A percentile compares a stretch with the other conserved stretches of the same genome.
phyloP scores from a whole-genome alignment of 1,140 invertebrate species.

The Aphaenogaster ashmeadi region DNA sequence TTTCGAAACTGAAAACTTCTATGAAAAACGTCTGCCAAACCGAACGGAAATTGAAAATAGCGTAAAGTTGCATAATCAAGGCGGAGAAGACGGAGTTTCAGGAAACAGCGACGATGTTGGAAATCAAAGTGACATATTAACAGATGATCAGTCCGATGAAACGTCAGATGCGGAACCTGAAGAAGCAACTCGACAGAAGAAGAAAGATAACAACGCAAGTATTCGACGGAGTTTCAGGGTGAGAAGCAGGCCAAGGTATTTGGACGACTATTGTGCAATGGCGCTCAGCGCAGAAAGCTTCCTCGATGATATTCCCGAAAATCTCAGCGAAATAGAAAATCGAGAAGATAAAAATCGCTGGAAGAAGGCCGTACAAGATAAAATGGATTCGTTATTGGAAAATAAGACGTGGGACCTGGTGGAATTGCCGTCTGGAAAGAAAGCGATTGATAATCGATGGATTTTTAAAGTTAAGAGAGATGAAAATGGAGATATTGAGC shows the following conservation, averaged over 20 bases:
- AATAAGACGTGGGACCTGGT: conserved; percentile 6
- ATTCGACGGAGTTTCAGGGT: too few relatives aligned
- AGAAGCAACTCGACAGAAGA: too few relatives aligned
- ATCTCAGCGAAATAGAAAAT: neutral
- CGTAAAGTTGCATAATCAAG: neutral
- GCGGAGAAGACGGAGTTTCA: neutral
- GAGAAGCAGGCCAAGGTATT: too few relatives aligned
- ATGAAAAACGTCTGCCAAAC: neutral
- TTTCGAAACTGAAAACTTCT: neutral
- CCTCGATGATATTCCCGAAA: too few relatives aligned
- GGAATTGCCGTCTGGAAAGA: conserved; percentile 8
- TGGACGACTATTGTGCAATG: too few relatives aligned
- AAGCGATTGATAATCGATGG: conserved; percentile 7
- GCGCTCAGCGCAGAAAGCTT: too few relatives aligned
- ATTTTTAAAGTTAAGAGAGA: conserved; percentile 60
- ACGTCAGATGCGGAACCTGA: too few relatives aligned
- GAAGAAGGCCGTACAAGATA: conserved; percentile 37
- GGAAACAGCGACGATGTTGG: neutral
- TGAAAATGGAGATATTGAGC: conserved; percentile 70
- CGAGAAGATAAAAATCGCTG: neutral
- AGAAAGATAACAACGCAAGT: too few relatives aligned
- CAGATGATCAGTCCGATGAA: too few relatives aligned
- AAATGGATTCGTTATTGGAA: conserved; percentile 37
- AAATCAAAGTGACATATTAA: too few relatives aligned
- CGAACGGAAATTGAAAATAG: neutral